Evolutionary conservation across 2,888 invertebrate species (phyloP).

Genomic region (Trachelus iudaicus): DNA sequence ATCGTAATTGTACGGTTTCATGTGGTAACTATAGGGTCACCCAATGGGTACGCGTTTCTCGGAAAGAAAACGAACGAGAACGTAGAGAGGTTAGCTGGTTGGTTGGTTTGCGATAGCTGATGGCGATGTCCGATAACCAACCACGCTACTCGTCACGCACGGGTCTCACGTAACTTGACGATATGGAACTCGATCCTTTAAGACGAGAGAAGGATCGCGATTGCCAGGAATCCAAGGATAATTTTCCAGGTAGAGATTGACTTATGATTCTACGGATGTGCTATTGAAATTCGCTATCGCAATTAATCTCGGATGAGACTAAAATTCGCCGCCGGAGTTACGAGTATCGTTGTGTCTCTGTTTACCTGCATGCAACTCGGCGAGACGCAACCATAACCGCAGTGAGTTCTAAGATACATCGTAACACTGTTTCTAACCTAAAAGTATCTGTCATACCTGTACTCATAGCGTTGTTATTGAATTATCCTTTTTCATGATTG

Average conservation of each 20-base stretch:
- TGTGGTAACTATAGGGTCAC: background rate
- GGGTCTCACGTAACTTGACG: conserved; percentile 42
- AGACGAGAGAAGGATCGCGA: background rate
- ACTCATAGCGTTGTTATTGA: background rate
- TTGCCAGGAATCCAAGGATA: background rate
- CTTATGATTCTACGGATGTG: background rate
- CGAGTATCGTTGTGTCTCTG: too few species aligned
- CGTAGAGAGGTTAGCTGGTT: background rate
- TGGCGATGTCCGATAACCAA: conserved; percentile 40
- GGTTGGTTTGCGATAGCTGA: conserved; percentile 35
- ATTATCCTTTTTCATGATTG: background rate
- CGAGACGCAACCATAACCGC: background rate
- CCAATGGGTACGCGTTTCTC: background rate
- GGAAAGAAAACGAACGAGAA: background rate
- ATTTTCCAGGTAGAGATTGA: background rate
- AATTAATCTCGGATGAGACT: background rate
- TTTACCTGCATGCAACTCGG: background rate
- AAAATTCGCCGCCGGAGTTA: too few species aligned
- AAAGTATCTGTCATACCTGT: background rate
- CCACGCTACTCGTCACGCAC: conserved; percentile 41
- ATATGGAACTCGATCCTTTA: conserved; percentile 34
- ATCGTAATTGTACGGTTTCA: background rate
- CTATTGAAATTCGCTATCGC: background rate
- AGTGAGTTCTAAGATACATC: background rate
- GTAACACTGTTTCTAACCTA: background rate